Conservation (phyloP, 2,888 invertebrate genomes). For the Punctoribates punctum region DNA sequence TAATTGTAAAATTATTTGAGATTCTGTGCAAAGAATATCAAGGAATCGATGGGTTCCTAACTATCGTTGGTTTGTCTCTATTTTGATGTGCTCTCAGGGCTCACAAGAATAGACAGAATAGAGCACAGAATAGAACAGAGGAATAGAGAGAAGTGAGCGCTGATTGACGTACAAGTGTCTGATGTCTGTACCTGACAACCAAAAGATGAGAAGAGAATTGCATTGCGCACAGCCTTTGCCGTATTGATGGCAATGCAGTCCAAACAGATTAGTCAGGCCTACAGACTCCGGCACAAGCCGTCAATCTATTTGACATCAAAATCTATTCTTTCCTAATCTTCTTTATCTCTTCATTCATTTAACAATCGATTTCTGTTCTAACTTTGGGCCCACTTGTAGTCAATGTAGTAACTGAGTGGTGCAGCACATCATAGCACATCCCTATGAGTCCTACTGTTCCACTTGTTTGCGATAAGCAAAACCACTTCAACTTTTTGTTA, state of each 20-base stretch:
- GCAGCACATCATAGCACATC: not conserved
- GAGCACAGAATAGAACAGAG: not conserved
- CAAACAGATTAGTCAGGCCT: conserved; percentile 24
- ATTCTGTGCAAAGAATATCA: not conserved
- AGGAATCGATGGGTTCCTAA: not conserved
- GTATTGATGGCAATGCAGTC: conserved; percentile 29
- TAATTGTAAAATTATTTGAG: not conserved
- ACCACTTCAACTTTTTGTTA: not conserved
- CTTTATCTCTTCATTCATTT: conserved; percentile 30
- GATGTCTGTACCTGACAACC: conserved; percentile 37
- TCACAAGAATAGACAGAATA: not conserved
- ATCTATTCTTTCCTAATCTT: not conserved
- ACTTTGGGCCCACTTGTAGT: not conserved
- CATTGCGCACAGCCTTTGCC: conserved; percentile 26
- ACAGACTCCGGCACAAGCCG: not conserved
- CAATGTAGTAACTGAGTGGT: not conserved
- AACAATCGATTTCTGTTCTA: conserved; percentile 14
- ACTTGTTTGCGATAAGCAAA: not conserved
- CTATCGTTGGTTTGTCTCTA: not conserved
- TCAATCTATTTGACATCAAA: conserved; percentile 14
- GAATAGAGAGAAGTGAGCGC: conserved; percentile 13
- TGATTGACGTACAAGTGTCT: conserved; percentile 37
- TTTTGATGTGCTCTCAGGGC: not conserved
- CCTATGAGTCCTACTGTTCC: conserved; percentile 2
- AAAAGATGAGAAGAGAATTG: conserved; percentile 33